Evolutionary conservation across 2,113 vertebrate species (phyloP).

Genomic region (Eurypyga helias): DNA sequence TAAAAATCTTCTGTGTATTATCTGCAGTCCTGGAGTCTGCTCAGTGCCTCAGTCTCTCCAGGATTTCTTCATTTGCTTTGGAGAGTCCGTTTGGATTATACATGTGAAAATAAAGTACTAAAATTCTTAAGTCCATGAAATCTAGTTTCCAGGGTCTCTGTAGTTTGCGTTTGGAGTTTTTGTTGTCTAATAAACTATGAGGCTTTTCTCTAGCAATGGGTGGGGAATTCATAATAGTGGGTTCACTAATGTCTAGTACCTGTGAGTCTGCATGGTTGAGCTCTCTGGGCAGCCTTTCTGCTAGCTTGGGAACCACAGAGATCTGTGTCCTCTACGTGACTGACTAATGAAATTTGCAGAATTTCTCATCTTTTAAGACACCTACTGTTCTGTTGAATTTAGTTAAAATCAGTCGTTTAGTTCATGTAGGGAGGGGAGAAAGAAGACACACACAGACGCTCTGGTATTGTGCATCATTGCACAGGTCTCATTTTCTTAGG

Average conservation of each 20-base stretch:
- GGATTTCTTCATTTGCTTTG: not conserved
- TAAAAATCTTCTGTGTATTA: not conserved
- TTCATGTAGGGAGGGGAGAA: not conserved
- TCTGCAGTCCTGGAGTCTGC: not conserved
- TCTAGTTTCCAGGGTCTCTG: not conserved
- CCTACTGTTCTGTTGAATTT: not conserved
- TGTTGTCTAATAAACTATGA: not conserved
- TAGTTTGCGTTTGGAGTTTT: not conserved
- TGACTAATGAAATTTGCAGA: not conserved
- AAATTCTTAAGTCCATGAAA: not conserved
- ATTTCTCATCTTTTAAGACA: not conserved
- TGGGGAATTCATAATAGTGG: not conserved
- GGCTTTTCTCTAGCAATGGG: not conserved
- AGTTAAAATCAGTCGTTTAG: not conserved
- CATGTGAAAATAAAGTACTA: not conserved
- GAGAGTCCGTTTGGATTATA: not conserved
- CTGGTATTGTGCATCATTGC: not conserved
- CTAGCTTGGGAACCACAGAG: not conserved
- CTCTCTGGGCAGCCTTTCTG: not conserved
- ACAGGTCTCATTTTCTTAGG: not conserved
- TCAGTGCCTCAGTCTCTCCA: not conserved
- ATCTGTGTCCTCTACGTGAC: not conserved
- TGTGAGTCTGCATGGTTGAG: fast-evolving
- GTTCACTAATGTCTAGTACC: not conserved
- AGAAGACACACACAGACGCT: not conserved